These are phyloP conservation scores for Amniataba percoides DNA, from an alignment of 2,797 vertebrate genomes.

Conservation along the genomic window DNA sequence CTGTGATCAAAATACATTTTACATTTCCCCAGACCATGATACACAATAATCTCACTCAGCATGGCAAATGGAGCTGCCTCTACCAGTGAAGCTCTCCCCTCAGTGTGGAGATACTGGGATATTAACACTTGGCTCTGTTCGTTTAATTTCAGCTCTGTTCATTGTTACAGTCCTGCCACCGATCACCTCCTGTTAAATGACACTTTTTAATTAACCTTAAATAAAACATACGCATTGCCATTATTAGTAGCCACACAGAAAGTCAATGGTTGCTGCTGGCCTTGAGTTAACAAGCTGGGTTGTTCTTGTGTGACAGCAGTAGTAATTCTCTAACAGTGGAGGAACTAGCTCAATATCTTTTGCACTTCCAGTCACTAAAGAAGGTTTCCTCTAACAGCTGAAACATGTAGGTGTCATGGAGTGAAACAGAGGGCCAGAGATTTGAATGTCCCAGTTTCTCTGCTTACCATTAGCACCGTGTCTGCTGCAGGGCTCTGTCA, in stretches of 20 bases:
- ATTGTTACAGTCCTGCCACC: constrained; percentile 23
- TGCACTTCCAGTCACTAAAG: not conserved
- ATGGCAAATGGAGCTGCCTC: constrained; percentile 15
- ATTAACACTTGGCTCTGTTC: constrained; percentile 31
- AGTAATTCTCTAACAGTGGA: constrained; percentile 13
- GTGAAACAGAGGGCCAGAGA: constrained; percentile 13
- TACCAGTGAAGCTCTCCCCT: not conserved
- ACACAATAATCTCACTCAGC: constrained; percentile 6
- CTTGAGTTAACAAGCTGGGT: constrained; percentile 10
- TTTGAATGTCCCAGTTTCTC: constrained; percentile 45
- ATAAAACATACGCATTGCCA: constrained; percentile 26
- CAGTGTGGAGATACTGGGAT: constrained; percentile 22
- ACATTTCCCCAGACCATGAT: constrained; percentile 18
- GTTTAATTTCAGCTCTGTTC: constrained; percentile 27
- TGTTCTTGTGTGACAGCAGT: constrained; percentile 29
- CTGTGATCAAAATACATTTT: not conserved
- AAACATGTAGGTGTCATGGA: not conserved
- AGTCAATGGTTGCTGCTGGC: constrained; percentile 36
- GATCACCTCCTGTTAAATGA: constrained; percentile 19
- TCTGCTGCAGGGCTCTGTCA: constrained; percentile 10
- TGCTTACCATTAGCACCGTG: not conserved
- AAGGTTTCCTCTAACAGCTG: not conserved
- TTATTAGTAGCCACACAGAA: constrained; percentile 33
- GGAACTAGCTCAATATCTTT: not conserved
- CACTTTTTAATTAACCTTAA: constrained; percentile 49